phyloP scores from a whole-genome alignment of 2,888 invertebrate species.

The Ferrisia virgata region DNA sequence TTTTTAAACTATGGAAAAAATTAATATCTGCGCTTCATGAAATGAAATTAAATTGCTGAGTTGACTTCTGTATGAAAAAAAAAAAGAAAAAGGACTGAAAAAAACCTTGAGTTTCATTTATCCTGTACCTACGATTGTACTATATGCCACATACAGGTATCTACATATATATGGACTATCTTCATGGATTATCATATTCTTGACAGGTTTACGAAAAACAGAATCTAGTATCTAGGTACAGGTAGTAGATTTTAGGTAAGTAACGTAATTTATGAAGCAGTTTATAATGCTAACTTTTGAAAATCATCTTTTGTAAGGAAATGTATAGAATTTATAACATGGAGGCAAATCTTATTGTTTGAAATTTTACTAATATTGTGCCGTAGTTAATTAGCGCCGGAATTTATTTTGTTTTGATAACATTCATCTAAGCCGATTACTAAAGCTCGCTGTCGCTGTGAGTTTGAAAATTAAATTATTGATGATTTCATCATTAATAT shows the following conservation, averaged over 20 bases:
- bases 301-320: neutral
- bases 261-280: neutral
- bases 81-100: no score
- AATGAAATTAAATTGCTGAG: no score
- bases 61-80: no score
- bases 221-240: no score
- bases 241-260: neutral
- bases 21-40: no score
- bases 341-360: neutral
- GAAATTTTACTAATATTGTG: neutral
- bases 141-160: no score
- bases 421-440: neutral
- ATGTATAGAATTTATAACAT: neutral
- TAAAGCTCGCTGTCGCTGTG: neutral
- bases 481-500: neutral
- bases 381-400: neutral
- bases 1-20: no score
- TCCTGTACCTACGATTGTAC: no score
- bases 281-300: neutral
- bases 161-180: no score
- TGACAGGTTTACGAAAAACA: neutral
- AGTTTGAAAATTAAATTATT: neutral
- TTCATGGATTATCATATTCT: neutral
- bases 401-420: neutral
- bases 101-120: no score